Percentiles rank a stretch among this genome's conserved stretches.
phyloP scores from a whole-genome alignment of 2,113 vertebrate genomes.

The Taurulus bubalis region DNA sequence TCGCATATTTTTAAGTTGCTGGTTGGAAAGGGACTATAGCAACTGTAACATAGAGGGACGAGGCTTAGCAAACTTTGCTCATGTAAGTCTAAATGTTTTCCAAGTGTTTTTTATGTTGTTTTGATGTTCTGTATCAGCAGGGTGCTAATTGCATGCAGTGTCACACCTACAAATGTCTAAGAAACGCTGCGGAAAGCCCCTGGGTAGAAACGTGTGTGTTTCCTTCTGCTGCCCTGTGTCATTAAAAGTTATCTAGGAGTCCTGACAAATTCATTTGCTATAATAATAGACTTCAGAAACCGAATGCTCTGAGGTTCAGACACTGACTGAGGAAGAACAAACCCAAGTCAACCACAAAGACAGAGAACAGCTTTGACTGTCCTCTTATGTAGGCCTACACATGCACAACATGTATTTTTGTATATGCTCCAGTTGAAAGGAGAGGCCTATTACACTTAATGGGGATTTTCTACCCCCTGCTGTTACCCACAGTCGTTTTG shows the following conservation, averaged over 20 bases:
- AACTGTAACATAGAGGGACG: not conserved
- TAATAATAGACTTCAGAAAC: not conserved
- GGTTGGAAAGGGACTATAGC: not conserved
- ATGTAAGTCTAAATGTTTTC: not conserved
- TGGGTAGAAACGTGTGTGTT: not conserved
- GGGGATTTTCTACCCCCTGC: conserved; percentile 12
- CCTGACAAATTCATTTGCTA: not conserved
- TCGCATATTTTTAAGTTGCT: no score
- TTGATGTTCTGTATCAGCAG: not conserved
- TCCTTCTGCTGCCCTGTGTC: not conserved
- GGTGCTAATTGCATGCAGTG: no score
- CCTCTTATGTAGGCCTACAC: conserved; percentile 6
- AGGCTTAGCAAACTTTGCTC: not conserved
- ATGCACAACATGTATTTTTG: conserved; percentile 43
- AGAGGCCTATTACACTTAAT: conserved; percentile 34
- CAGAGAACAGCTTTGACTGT: not conserved
- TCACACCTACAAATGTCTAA: not conserved
- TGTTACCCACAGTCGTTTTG: conserved; percentile 34
- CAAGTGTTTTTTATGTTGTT: not conserved
- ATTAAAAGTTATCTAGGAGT: not conserved
- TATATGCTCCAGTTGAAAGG: conserved; percentile 23
- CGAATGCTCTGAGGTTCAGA: conserved; percentile 21
- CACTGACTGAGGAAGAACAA: conserved; percentile 33
- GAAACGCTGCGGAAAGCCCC: no score
- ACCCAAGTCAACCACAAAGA: conserved; percentile 17